Conservation (phyloP, 2,113 vertebrate species). For the Morone saxatilis region DNA sequence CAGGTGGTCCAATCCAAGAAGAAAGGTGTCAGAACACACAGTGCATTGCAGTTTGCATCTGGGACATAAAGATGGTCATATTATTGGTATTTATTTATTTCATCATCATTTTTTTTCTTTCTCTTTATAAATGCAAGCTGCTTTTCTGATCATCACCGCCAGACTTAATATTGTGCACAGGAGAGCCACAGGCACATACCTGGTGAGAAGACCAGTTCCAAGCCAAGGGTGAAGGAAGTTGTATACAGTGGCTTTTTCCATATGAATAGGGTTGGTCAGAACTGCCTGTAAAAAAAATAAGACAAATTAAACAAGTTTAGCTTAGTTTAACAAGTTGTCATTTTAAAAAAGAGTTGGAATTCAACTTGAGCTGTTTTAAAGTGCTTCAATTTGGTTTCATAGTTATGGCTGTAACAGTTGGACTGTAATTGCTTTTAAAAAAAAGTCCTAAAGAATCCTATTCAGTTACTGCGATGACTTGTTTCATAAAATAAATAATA, state of each 20-base stretch:
- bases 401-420: neutral
- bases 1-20: too few species aligned
- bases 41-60: too few species aligned
- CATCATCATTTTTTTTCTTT: too few species aligned
- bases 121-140: too few species aligned
- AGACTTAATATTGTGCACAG: neutral
- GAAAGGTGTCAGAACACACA: too few species aligned
- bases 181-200: slow-evolving; percentile 75
- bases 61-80: too few species aligned
- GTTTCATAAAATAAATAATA: neutral
- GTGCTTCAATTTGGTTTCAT: too few species aligned
- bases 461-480: neutral
- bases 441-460: neutral
- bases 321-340: neutral
- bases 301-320: neutral
- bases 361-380: too few species aligned
- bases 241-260: slow-evolving; percentile 90
- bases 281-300: slow-evolving; percentile 80
- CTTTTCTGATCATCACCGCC: too few species aligned
- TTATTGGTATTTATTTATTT: too few species aligned
- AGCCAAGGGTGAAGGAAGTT: slow-evolving; percentile 95
- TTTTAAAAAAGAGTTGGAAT: neutral
- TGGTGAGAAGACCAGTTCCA: slow-evolving; percentile 94
- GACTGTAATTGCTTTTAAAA: neutral
- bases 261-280: slow-evolving; percentile 88